Conservation (phyloP, 2,113 vertebrate species). For the Hemiprocne comata region DNA sequence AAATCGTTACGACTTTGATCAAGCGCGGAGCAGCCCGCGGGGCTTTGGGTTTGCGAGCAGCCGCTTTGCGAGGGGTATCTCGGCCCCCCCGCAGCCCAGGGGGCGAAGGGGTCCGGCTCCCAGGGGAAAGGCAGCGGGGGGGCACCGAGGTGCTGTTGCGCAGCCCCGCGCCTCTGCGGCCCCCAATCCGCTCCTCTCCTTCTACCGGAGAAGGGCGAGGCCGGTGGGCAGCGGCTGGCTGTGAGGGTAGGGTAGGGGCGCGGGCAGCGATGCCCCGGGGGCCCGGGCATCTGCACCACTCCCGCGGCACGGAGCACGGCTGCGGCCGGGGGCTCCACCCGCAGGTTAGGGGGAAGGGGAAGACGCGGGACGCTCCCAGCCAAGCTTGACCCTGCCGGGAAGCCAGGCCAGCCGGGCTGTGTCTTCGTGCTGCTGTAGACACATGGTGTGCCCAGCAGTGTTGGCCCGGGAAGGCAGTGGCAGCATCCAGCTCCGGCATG, state of each 20-base stretch:
- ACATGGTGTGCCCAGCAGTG: neutral
- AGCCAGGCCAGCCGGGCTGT: neutral
- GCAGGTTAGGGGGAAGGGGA: neutral
- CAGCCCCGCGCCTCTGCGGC: neutral
- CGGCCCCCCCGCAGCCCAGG: neutral
- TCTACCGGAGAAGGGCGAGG: neutral
- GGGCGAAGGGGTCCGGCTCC: neutral
- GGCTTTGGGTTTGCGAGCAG: neutral
- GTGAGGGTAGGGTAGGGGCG: no score
- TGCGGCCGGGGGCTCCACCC: neutral
- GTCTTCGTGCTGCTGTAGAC: neutral
- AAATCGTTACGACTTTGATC: neutral
- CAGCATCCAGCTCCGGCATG: fast-evolving
- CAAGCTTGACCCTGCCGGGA: neutral
- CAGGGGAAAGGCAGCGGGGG: neutral
- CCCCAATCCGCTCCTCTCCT: neutral
- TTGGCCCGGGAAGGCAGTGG: neutral
- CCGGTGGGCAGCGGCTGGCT: neutral
- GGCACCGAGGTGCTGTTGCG: neutral
- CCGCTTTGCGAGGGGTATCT: neutral
- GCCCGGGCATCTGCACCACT: neutral
- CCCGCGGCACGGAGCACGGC: neutral
- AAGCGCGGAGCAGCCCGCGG: neutral
- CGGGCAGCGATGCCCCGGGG: no score
- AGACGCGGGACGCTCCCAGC: neutral